Evolutionary conservation across 2,888 invertebrate genomes (phyloP).

Genomic region (Oasisia sp.): DNA sequence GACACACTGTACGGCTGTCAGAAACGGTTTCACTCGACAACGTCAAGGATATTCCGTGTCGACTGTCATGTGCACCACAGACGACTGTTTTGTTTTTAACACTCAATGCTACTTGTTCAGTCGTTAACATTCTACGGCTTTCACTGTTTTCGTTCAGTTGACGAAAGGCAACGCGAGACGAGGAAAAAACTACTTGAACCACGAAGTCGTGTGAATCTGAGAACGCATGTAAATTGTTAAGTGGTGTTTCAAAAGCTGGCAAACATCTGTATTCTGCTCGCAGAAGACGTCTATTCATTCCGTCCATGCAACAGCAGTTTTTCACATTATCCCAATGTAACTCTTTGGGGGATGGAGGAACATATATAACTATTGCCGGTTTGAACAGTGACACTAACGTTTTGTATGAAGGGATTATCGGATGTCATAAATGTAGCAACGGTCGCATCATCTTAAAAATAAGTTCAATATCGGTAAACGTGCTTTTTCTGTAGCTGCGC

Average conservation of each 20-base stretch:
- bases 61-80: not conserved
- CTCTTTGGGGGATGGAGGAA: not conserved
- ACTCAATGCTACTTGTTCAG: too few species aligned
- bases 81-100: not conserved
- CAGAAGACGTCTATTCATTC: not conserved
- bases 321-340: not conserved
- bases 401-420: too few species aligned
- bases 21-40: not conserved
- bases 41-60: not conserved
- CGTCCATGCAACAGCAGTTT: not conserved
- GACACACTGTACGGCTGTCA: not conserved
- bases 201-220: too few species aligned
- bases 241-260: not conserved
- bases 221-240: not conserved
- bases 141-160: too few species aligned
- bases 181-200: too few species aligned
- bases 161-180: too few species aligned
- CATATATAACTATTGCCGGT: not conserved
- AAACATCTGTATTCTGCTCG: not conserved
- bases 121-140: too few species aligned
- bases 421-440: too few species aligned
- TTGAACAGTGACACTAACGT: not conserved
- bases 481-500: too few species aligned
- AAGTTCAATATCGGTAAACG: too few species aligned
- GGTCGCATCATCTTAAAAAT: too few species aligned